Evolutionary conservation across 2,888 invertebrate species (phyloP), one percentile per base, ranked within the genome.

Genomic region (Drosophila fungiperda): DNA sequence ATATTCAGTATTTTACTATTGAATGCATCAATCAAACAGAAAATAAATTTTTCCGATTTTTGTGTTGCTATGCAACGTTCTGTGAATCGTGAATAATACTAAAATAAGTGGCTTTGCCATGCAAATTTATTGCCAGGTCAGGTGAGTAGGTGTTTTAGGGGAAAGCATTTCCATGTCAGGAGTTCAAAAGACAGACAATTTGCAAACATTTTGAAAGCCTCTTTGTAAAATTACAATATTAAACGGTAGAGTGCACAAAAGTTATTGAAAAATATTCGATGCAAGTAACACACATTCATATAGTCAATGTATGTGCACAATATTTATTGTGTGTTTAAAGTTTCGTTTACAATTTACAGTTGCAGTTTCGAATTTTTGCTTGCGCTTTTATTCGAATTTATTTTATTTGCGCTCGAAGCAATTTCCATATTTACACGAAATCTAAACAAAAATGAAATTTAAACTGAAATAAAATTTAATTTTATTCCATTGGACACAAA

Each of bases 131-230:
- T 33, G 17, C 32, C 23, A 50, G 54, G 11, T 49, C 49, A 65
- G 74, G 60, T 64, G 63, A 12, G 36, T 29, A 45, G 26, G 65
- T 33, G 61, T 17, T 29, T 33, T 11, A 15, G 3, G 38, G n/a
- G n/a, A 15, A 59, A 60, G 1, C 15, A 23, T 33, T 50, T 67
- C 69, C 69, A 68, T 60, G 52, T 66, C 36, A 42, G 53, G 12
- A 64, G 68, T 68, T 87, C 68, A 74, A 76, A 80, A 82, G 76
- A 76, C 86, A 66, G 71, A 69, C 66, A 82, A 84, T 84, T 82
- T 76, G 72, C 65, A 80, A 84, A 78, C 73, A 84, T 82, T 82
- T 82, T 72, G 69, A 73, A 74, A 83, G 73, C 83, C 79, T 76
- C 69, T 83, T 81, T 71, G 61, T 74, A 76, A 23, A 20, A 63